Percentiles rank a stretch among this genome's conserved stretches.
phyloP scores from a whole-genome alignment of 2,113 vertebrate genomes.

The Pseudolaguvia tuberculata region DNA sequence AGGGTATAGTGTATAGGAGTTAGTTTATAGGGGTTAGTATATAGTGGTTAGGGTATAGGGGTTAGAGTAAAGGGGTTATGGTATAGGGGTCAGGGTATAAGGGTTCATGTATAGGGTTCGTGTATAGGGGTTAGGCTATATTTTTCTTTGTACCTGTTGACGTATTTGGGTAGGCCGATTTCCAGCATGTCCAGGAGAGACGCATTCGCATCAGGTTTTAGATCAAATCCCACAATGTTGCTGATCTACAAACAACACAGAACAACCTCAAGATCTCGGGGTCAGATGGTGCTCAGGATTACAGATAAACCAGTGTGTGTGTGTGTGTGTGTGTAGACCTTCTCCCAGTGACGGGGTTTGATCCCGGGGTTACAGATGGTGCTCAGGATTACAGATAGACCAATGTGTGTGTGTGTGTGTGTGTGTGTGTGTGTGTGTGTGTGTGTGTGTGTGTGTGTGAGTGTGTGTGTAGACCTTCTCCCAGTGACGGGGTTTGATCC shows the following conservation, averaged over 20 bases:
- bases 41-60: too few species aligned
- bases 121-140: too few species aligned
- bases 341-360: slow-evolving; percentile 83
- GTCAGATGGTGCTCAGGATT: too few species aligned
- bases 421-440: too few species aligned
- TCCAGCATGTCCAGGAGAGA: slow-evolving; percentile 79
- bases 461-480: slow-evolving; percentile 70
- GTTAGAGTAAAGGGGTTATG: too few species aligned
- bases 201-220: slow-evolving; percentile 69
- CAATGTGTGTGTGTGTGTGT: too few species aligned
- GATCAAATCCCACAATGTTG: slow-evolving; percentile 69
- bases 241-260: slow-evolving; percentile 69
- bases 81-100: too few species aligned
- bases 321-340: slow-evolving; percentile 64
- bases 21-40: too few species aligned
- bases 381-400: too few species aligned
- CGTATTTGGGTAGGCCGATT: slow-evolving; percentile 71
- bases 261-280: not conserved
- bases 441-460: too few species aligned
- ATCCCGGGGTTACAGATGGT: slow-evolving; percentile 83
- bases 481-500: slow-evolving; percentile 87
- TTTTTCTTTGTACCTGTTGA: slow-evolving; percentile 74
- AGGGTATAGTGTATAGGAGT: too few species aligned
- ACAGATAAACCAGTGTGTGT: not conserved
- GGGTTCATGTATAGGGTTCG: too few species aligned